Percentiles rank a stretch among this genome's conserved stretches.
phyloP scores from a whole-genome alignment of 92 coral and sea anemone species.

The Bergia sp. region DNA sequence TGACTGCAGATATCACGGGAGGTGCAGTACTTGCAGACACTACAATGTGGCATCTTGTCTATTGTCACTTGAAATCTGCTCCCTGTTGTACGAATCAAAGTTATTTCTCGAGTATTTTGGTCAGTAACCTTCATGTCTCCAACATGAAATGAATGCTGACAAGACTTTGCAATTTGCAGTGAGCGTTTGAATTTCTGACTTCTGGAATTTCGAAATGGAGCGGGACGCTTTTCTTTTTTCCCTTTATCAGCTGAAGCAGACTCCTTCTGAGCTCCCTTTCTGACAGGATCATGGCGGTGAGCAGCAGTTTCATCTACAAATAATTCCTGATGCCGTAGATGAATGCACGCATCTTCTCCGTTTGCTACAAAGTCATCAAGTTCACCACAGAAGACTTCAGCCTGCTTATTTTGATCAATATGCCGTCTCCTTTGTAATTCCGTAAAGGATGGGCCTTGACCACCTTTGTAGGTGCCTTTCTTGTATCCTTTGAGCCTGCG shows the following conservation, averaged over 20 bases:
- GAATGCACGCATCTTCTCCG: not conserved
- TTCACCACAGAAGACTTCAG: slow-evolving; percentile 52
- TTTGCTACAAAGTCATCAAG: slow-evolving; percentile 52
- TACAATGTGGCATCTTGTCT: slow-evolving; percentile 48
- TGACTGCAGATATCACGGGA: slow-evolving; percentile 62
- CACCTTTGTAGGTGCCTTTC: slow-evolving; percentile 57
- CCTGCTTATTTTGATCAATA: slow-evolving; percentile 53
- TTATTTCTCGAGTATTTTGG: slow-evolving; percentile 40
- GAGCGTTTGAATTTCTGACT: slow-evolving; percentile 60
- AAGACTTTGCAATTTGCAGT: slow-evolving; percentile 62
- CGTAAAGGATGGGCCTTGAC: slow-evolving; percentile 54
- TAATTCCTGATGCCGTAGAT: slow-evolving; percentile 26
- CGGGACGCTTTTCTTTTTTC: slow-evolving; percentile 38
- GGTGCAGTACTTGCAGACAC: slow-evolving; percentile 66
- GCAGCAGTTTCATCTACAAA: slow-evolving; percentile 58
- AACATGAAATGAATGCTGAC: slow-evolving; percentile 49
- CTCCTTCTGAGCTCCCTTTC: slow-evolving; percentile 17
- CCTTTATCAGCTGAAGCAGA: slow-evolving; percentile 42
- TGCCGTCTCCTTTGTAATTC: slow-evolving; percentile 55
- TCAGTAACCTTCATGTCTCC: slow-evolving; percentile 39
- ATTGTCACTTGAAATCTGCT: slow-evolving; percentile 43
- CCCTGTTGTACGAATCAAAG: slow-evolving; percentile 50
- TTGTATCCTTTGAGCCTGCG: slow-evolving; percentile 56
- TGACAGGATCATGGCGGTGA: slow-evolving; percentile 65
- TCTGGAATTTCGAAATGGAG: slow-evolving; percentile 44